Percentiles rank a stretch among this genome's conserved stretches.
Conservation (phyloP, 2,113 vertebrate species). For the Mustelus asterias region DNA sequence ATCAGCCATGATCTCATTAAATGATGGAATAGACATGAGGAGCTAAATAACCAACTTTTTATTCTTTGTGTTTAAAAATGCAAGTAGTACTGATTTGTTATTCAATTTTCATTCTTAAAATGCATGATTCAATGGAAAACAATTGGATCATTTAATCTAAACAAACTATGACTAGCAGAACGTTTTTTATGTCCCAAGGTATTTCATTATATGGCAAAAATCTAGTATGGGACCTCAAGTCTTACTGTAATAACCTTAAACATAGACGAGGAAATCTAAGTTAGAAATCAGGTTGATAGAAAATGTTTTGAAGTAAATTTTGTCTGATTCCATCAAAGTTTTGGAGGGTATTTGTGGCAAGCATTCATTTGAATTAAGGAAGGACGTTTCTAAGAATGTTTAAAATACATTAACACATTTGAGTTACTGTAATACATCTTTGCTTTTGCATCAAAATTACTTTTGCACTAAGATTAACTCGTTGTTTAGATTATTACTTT, state of each 20-base stretch:
- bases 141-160: background rate
- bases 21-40: background rate
- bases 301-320: background rate
- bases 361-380: background rate
- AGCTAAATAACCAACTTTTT: background rate
- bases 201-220: background rate
- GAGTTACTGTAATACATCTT: background rate
- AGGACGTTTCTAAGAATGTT: background rate
- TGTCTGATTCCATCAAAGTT: background rate
- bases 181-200: background rate
- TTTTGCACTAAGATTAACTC: background rate
- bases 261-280: too few relatives aligned
- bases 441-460: background rate
- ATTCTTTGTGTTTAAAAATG: background rate
- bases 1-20: background rate
- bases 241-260: conserved; percentile 49
- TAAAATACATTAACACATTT: background rate
- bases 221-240: background rate
- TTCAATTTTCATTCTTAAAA: background rate
- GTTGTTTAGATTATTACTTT: background rate
- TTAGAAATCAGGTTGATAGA: too few relatives aligned
- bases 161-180: background rate
- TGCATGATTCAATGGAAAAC: background rate
- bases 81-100: background rate
- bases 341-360: background rate